phyloP scores from a whole-genome alignment of 2,797 vertebrate genomes.

The Pitangus sulphuratus region DNA sequence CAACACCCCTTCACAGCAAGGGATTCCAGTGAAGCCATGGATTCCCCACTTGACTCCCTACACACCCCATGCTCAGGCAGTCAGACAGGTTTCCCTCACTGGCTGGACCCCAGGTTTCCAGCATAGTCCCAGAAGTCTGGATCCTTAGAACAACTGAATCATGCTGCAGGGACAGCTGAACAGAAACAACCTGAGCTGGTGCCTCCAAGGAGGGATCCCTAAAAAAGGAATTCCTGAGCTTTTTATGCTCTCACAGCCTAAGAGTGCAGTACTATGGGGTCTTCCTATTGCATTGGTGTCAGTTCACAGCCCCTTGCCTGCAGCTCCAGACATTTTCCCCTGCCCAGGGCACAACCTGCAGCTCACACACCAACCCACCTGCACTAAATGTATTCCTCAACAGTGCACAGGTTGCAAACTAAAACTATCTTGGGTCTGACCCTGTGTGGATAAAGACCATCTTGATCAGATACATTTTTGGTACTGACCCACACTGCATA shows the following conservation, averaged over 20 bases:
- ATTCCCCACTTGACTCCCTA: not conserved
- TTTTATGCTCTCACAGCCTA: not conserved
- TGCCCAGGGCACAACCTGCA: not conserved
- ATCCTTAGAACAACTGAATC: not conserved
- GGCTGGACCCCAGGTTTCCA: not conserved
- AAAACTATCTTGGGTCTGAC: not conserved
- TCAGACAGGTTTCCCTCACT: not conserved
- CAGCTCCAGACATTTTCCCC: not conserved
- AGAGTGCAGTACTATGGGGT: not conserved
- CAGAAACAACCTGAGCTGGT: not conserved
- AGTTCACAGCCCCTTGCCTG: not conserved
- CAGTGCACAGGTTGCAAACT: not conserved
- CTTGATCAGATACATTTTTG: accelerated
- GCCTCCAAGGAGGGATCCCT: not conserved
- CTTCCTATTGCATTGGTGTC: not conserved
- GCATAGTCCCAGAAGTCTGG: not conserved
- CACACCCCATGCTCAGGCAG: not conserved
- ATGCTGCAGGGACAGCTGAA: not conserved
- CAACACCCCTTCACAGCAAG: not conserved
- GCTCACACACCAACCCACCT: not conserved
- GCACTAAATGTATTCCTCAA: accelerated
- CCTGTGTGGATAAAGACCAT: not conserved
- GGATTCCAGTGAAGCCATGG: not conserved
- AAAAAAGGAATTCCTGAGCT: not conserved
- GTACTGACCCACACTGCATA: not conserved